phyloP scores from a whole-genome alignment of 1,140 invertebrate genomes.

The Fopius arisanus region DNA sequence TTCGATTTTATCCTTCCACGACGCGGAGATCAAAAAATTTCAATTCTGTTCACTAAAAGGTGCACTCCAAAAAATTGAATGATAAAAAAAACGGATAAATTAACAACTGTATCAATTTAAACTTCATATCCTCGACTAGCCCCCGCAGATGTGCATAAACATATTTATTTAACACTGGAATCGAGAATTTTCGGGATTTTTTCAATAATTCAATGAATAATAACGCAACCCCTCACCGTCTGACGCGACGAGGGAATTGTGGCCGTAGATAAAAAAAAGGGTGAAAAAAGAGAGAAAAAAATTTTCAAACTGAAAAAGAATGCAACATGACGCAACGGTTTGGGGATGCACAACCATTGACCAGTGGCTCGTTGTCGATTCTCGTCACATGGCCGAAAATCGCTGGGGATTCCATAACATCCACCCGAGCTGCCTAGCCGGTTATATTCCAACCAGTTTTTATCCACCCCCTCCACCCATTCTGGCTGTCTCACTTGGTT shows the following conservation, averaged over 20 bases:
- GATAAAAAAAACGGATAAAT: too few species aligned
- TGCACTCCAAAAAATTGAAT: too few species aligned
- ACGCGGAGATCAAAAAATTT: too few species aligned
- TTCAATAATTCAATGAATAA: constrained; percentile 21
- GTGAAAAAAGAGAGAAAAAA: neutral
- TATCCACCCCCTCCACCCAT: neutral
- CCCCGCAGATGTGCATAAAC: neutral
- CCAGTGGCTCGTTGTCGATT: constrained; percentile 21
- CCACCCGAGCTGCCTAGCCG: constrained; percentile 3
- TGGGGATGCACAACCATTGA: constrained; percentile 7
- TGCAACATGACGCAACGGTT: neutral
- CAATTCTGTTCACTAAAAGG: too few species aligned
- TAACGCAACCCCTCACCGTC: neutral
- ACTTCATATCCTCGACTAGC: neutral
- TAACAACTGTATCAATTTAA: too few species aligned
- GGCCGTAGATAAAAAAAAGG: neutral
- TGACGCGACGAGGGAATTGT: neutral
- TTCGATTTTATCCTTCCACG: neutral
- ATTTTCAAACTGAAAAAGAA: neutral
- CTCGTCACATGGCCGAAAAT: constrained; percentile 23
- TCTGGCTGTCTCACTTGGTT: neutral
- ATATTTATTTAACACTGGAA: neutral
- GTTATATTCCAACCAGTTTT: constrained; percentile 10
- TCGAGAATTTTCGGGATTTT: neutral
- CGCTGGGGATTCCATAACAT: constrained; percentile 18